Base-by-base conservation (phyloP, 2,888 invertebrate genomes). In the Sthenelais limicola region DNA sequence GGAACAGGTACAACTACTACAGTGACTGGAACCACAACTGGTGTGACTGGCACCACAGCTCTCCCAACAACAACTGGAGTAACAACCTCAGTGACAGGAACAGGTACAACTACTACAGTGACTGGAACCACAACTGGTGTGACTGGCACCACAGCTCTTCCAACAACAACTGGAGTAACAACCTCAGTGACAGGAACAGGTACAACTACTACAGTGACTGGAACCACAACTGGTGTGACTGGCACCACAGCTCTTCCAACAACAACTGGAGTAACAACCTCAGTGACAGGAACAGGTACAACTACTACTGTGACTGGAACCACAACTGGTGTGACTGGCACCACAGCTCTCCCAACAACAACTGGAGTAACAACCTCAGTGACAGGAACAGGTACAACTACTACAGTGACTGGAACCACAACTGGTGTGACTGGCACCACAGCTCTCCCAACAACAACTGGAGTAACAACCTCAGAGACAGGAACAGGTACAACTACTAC, bases 301-400 rank as follows among this genome's bases (percentile, higher is more conserved):
- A 21, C 54, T 26, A 12, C 54, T 26, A 32, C 30, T 26, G 21
- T 4, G 5, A 30, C 28, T 12, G 28, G 26, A 5, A 54, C 54
- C 26, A 54, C 54, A 26, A 12, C 54, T 26, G 54, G 54, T 26
- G 21, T 4, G 5, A 30, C 28, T 12, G 28, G 26, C 24, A 54
- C 54, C 26, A 54, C 54, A 26, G n/a, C n/a, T n/a, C n/a, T n/a
- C n/a, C n/a, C n/a, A n/a, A 54, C 54, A 12, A 21, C 54, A 54
- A 12, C 54, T 26, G 54, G 54, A 26, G 54, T 28, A 26, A n/a
- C 28, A 7, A 26, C 26, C 7, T 30, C 54, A 30, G 32, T 32
- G 12, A 43, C 43, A 43, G 18, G 12, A 43, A 12, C 43, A 43
- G 43, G 43, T 43, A 18, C 18, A 4, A 12, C 32, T 56, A n/a